Base-by-base conservation (phyloP, 2,797 vertebrate genomes). In the Melanitta fusca region DNA sequence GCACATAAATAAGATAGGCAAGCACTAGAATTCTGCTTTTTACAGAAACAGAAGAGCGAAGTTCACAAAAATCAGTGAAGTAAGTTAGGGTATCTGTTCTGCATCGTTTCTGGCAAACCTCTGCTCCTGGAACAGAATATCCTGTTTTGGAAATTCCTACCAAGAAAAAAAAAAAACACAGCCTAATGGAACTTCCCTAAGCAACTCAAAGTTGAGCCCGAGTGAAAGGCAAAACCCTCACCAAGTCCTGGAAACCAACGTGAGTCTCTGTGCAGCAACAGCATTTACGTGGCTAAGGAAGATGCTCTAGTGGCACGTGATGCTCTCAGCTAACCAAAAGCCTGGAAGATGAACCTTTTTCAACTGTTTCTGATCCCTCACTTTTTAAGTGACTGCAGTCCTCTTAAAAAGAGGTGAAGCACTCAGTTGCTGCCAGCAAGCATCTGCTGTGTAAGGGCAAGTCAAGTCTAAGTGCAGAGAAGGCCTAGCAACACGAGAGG, bases 231-330 rank as follows among this genome's bases (percentile, higher is more conserved):
- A 88, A 94, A 87, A 77, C 19, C 10, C 39, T 75, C 39, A 34
- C 12, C 16, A 65, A 12, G 30, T 81, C 79, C 85, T 81, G 39
- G 68, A 85, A 83, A 77, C 56, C 69, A 89, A 36, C 45, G 22
- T 17, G 28, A 84, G 21, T 18, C 18, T 87, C 39, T 32, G 21
- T 21, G 25, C 34, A 91, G 41, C 65, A 80, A 78, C 32, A 74
- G 28, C 7, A 45, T 36, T n/a, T 64, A 10, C 69, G 3, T 0
- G 0, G n/a, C 45, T 39, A 39, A 25, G 75, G 17, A 66, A 38
- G 51, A 3, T 70, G 36, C 10, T 39, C 41, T 36, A 66, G 19
- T 2, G 5, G 36, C 41, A 24, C 6, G 6, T 5, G 13, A 73
- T 72, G n/a, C 21, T 17, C 60, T 65, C 21, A 65, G 47, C 21